phyloP scores from a whole-genome alignment of 2,888 invertebrate genomes.

The Alviniconcha strummeri region DNA sequence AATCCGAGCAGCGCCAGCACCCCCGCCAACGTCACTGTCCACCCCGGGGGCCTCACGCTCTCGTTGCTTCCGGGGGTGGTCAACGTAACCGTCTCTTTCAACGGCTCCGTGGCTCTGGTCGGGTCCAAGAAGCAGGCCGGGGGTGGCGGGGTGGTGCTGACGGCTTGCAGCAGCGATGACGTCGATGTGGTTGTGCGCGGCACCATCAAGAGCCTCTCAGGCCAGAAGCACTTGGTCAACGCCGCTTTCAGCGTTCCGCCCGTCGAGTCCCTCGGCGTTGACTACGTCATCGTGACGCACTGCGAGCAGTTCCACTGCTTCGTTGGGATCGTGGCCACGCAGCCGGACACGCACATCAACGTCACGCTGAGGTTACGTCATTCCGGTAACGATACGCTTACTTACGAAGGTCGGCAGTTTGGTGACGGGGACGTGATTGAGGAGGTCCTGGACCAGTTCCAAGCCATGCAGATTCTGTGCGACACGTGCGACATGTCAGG shows the following conservation, averaged over 20 bases:
- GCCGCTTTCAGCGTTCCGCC: conserved; percentile 11
- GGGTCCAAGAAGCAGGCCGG: conserved; percentile 3
- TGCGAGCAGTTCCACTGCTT: conserved; percentile 6
- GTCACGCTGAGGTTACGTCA: not conserved
- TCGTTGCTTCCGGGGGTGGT: not conserved
- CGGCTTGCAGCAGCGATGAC: not conserved
- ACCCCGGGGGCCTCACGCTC: not conserved
- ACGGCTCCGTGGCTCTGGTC: not conserved
- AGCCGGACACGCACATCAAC: not conserved
- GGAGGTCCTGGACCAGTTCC: conserved; percentile 3
- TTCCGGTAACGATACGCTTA: not conserved
- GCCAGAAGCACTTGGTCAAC: not conserved
- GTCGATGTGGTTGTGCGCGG: not conserved
- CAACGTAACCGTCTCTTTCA: too few relatives aligned
- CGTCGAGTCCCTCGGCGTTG: not conserved
- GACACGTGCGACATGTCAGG: conserved; percentile 17
- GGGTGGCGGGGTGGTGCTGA: not conserved
- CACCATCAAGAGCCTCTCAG: not conserved
- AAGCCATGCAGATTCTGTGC: conserved; percentile 22
- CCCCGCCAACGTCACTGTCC: not conserved
- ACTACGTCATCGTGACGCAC: conserved; percentile 18
- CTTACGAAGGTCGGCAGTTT: not conserved
- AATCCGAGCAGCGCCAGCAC: not conserved
- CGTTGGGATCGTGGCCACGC: conserved; percentile 10
- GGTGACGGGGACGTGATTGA: not conserved